Evolutionary conservation across 2,113 vertebrate species (phyloP).

Genomic region (Grammomys surdaster): DNA sequence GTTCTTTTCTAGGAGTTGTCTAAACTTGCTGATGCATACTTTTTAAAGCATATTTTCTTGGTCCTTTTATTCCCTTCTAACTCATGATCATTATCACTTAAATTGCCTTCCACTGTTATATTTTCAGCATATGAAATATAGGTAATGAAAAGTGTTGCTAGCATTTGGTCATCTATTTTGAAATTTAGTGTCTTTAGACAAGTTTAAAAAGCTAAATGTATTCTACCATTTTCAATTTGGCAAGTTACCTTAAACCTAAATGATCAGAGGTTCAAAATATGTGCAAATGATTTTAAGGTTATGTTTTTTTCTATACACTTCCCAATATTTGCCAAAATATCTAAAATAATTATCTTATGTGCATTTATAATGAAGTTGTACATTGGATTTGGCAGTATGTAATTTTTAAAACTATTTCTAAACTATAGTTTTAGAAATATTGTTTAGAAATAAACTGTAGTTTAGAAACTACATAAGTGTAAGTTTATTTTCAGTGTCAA

Average conservation of each 20-base stretch:
- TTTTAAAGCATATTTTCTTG: constrained; percentile 77
- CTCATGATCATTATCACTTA: constrained; percentile 81
- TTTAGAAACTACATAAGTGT: too few relatives aligned
- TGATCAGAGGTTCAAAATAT: constrained; percentile 30
- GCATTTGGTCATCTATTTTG: constrained; percentile 68
- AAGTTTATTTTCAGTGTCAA: not conserved
- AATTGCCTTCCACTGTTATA: constrained; percentile 80
- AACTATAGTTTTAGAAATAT: too few relatives aligned
- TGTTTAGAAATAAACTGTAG: too few relatives aligned
- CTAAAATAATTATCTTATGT: not conserved
- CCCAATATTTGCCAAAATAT: not conserved
- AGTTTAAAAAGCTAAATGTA: constrained; percentile 56
- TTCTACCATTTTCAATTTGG: constrained; percentile 19
- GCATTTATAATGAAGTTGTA: not conserved
- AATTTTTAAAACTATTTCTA: too few relatives aligned
- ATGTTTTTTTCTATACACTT: not conserved
- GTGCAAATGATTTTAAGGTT: not conserved
- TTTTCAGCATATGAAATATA: constrained; percentile 77
- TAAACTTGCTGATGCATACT: constrained; percentile 74
- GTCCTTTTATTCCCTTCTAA: constrained; percentile 66
- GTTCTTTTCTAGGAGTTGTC: constrained; percentile 57
- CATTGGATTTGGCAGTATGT: not conserved
- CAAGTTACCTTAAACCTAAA: constrained; percentile 57
- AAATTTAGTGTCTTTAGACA: constrained; percentile 70
- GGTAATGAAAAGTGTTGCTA: constrained; percentile 70